Conservation (phyloP, 2,113 vertebrate genomes). For the Salvelinus namaycush region DNA sequence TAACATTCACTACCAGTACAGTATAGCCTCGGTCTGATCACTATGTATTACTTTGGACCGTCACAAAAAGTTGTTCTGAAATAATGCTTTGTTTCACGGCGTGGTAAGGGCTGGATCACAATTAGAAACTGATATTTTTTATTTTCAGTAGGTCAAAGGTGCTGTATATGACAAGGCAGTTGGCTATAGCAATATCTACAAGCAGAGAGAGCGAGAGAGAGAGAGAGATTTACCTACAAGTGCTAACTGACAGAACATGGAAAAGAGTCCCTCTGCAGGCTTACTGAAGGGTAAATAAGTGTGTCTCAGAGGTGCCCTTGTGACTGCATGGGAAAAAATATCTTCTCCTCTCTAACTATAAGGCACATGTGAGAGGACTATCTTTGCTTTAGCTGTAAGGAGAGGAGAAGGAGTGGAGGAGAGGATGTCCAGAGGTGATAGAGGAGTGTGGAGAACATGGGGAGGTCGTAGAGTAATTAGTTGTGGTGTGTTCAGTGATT, state of each 20-base stretch:
- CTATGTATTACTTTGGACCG: constrained; percentile 58
- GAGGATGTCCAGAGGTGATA: constrained; percentile 11
- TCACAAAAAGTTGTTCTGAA: constrained; percentile 69
- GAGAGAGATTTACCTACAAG: no score
- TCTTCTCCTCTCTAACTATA: no score
- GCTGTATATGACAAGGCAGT: no score
- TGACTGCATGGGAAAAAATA: constrained; percentile 60
- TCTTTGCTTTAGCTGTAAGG: no score
- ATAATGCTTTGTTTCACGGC: constrained; percentile 4
- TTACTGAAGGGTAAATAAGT: constrained; percentile 77
- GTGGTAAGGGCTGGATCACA: no score
- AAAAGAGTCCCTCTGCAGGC: constrained; percentile 61
- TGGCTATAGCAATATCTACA: no score
- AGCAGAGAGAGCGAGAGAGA: no score
- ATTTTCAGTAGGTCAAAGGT: no score
- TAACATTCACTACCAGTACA: background rate
- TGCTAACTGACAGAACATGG: constrained; percentile 47
- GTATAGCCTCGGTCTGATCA: background rate
- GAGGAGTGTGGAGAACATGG: constrained; percentile 14
- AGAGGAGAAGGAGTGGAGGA: constrained; percentile 12
- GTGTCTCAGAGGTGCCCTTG: constrained; percentile 70
- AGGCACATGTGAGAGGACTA: background rate
- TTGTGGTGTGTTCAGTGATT: constrained; percentile 56
- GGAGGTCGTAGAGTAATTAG: constrained; percentile 63
- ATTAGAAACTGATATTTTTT: no score